These are phyloP conservation scores for Hippolais icterina DNA, from an alignment of 2,113 vertebrate species.

Conservation along the genomic window DNA sequence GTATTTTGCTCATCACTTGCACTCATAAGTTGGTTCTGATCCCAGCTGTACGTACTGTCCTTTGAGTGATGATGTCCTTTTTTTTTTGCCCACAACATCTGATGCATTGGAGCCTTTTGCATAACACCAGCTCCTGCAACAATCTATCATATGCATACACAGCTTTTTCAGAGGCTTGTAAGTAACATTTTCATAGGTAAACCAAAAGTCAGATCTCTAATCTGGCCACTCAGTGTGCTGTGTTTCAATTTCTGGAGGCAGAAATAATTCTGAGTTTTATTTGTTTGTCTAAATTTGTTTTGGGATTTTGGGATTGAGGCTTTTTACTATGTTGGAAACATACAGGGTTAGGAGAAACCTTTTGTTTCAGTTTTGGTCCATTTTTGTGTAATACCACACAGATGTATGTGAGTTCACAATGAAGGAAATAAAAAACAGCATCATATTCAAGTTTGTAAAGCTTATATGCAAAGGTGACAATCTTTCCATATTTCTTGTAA, in stretches of 20 bases:
- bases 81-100: not conserved
- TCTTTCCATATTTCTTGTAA: not conserved
- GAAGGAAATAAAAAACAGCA: not conserved
- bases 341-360: fast-evolving
- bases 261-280: not conserved
- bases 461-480: not conserved
- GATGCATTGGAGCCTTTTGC: not conserved
- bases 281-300: not conserved
- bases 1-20: not conserved
- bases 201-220: not conserved
- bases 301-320: fast-evolving
- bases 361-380: not conserved
- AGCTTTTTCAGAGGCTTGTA: not conserved
- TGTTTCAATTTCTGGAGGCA: not conserved
- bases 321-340: not conserved
- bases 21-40: not conserved
- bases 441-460: not conserved
- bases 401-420: not conserved
- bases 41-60: not conserved
- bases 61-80: not conserved
- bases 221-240: not conserved
- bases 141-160: not conserved
- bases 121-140: not conserved
- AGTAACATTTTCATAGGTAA: not conserved
- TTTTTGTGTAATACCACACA: not conserved